Evolutionary conservation across 2,797 vertebrate species (phyloP).

Genomic region (Zenarchopterus dispar): DNA sequence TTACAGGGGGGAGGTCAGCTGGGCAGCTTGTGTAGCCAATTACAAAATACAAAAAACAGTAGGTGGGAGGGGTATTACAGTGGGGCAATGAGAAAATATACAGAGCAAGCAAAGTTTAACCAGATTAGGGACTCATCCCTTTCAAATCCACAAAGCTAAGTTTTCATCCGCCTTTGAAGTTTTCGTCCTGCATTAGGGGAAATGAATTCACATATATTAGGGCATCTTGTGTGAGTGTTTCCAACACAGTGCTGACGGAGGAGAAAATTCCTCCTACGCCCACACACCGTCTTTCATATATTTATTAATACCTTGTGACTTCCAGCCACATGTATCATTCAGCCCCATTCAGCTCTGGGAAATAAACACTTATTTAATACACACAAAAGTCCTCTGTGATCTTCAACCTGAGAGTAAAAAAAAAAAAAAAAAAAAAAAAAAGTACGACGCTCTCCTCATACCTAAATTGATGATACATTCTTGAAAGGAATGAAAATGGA

Average conservation of each 20-base stretch:
- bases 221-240: slow-evolving; percentile 40
- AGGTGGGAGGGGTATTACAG: slow-evolving; percentile 35
- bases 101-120: slow-evolving; percentile 81
- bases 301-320: slow-evolving; percentile 69
- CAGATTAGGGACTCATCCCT: slow-evolving; percentile 82
- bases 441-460: too few species aligned
- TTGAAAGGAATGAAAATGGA: slow-evolving; percentile 44
- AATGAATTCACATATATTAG: slow-evolving; percentile 73
- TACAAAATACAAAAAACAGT: too few species aligned
- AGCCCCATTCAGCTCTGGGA: slow-evolving; percentile 47
- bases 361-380: slow-evolving; percentile 47
- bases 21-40: too few species aligned
- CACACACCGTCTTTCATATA: slow-evolving; percentile 33
- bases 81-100: slow-evolving; percentile 67
- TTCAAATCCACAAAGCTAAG: slow-evolving; percentile 76
- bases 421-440: background rate
- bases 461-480: slow-evolving; percentile 40
- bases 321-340: slow-evolving; percentile 52
- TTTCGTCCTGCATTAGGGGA: slow-evolving; percentile 51
- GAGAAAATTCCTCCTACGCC: slow-evolving; percentile 57
- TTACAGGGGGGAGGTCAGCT: too few species aligned
- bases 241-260: slow-evolving; percentile 77
- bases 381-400: slow-evolving; percentile 36
- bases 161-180: slow-evolving; percentile 75
- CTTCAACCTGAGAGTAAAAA: slow-evolving; percentile 25